phyloP scores from a whole-genome alignment of 2,888 invertebrate species.

The Tipula helvola region DNA sequence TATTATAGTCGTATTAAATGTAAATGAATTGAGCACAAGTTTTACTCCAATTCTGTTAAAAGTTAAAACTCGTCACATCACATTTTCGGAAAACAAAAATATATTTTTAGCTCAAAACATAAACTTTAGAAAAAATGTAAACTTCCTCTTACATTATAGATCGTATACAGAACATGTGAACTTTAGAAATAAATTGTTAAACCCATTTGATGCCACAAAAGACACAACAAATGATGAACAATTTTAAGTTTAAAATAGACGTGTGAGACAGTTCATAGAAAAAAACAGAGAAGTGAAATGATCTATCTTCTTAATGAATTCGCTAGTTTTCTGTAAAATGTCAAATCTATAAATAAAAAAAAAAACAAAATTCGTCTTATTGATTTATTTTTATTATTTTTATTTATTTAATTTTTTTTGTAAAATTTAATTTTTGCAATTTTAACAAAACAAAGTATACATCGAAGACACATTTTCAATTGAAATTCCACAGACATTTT shows the following conservation, averaged over 20 bases:
- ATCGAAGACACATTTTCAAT: not conserved
- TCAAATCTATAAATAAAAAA: not conserved
- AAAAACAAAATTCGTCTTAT: not conserved
- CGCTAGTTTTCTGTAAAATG: not conserved
- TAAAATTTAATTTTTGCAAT: not conserved
- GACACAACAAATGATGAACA: not conserved
- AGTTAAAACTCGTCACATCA: no score
- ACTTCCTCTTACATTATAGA: not conserved
- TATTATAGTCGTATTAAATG: no score
- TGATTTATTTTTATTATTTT: not conserved
- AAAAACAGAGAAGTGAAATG: not conserved
- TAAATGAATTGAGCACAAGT: no score
- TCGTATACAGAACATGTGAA: not conserved
- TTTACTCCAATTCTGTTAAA: no score
- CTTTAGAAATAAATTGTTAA: not conserved
- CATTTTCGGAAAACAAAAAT: no score
- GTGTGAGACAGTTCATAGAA: not conserved
- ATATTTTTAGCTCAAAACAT: no score
- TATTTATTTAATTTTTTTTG: not conserved
- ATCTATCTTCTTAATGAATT: not conserved
- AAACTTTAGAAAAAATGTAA: not conserved
- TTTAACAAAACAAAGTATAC: not conserved
- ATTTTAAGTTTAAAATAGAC: not conserved
- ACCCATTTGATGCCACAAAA: not conserved
- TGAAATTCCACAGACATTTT: not conserved